A percentile compares a stretch with the other conserved stretches of the same genome.
Evolutionary conservation across 2,888 invertebrate genomes (phyloP).

Genomic region (Alitta virens): DNA sequence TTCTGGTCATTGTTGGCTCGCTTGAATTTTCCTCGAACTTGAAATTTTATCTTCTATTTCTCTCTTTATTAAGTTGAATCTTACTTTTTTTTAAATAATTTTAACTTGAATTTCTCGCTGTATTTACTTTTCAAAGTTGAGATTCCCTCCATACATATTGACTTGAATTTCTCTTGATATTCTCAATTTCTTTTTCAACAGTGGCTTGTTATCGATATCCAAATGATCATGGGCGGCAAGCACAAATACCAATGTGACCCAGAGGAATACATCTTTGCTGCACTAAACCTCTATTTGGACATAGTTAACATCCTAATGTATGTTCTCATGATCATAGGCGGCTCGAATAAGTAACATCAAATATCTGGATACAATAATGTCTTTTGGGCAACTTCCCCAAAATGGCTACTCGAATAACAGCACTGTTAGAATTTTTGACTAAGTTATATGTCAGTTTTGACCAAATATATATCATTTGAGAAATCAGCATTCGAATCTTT

Average conservation of each 20-base stretch:
- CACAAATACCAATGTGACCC: conserved; percentile 87
- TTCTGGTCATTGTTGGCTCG: background rate
- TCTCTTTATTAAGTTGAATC: background rate
- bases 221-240: conserved; percentile 82
- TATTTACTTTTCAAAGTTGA: background rate
- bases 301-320: conserved; percentile 85
- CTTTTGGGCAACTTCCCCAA: too few species aligned
- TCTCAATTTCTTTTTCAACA: conserved; percentile 31
- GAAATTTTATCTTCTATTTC: background rate
- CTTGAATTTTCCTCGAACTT: background rate
- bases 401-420: too few species aligned
- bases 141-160: background rate
- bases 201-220: conserved; percentile 87
- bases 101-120: background rate
- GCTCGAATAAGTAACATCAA: background rate
- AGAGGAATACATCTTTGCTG: conserved; percentile 91
- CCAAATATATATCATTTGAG: too few species aligned
- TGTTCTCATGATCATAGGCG: conserved; percentile 68
- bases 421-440: too few species aligned
- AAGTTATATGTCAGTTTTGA: too few species aligned
- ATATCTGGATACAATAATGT: too few species aligned
- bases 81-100: background rate
- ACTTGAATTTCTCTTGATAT: background rate
- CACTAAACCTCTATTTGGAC: conserved; percentile 84
- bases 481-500: too few species aligned